Base-by-base conservation (phyloP, 2,797 vertebrate species). In the Halcyon chelicuti region DNA sequence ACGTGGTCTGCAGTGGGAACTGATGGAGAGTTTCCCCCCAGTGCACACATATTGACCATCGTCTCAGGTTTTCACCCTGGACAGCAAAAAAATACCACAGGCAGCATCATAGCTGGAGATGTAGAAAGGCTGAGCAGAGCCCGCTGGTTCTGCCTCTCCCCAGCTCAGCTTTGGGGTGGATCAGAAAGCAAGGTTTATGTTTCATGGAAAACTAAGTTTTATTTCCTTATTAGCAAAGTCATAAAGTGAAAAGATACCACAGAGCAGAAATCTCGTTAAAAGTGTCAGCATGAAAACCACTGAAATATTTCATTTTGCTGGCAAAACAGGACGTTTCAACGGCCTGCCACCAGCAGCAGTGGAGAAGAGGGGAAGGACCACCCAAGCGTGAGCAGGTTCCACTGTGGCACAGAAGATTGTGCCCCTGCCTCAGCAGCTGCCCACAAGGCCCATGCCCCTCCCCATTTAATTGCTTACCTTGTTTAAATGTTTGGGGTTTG, bases 111-210 rank as follows among this genome's bases (percentile, higher is more conserved):
- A 35, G 33, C 25, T 58, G 74, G 35, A n/a, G 7, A 8, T 1
- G 25, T 22, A 54, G 73, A 52, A 52, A 61, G 17, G 46, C 37
- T 57, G 25, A 67, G 33, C 18, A 35, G 73, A 47, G 10, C 70
- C 66, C 47, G 2, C 58, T 25, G 42, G 33, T 63, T 58, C 55
- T 67, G 21, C 37, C 44, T 68, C 44, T 35, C 40, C 61, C 17
- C 39, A 33, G n/a, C 31, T 52, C 18, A 58, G 16, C 61, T 44
- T 26, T 9, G 15, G 60, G 55, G 21, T 33, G 51, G 40, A 14
- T 35, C 35, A 52, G 47, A 57, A 65, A 33, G 31, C 0, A 1
- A 61, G 22, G 29, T n/a, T 47, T 28, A 4, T 2, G 3, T 28
- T 52, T 54, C 35, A 49, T 16, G 26, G 22, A 52, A 58, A 73